Evolutionary conservation across 2,113 vertebrate genomes (phyloP).

Genomic region (Ammospiza nelsoni): DNA sequence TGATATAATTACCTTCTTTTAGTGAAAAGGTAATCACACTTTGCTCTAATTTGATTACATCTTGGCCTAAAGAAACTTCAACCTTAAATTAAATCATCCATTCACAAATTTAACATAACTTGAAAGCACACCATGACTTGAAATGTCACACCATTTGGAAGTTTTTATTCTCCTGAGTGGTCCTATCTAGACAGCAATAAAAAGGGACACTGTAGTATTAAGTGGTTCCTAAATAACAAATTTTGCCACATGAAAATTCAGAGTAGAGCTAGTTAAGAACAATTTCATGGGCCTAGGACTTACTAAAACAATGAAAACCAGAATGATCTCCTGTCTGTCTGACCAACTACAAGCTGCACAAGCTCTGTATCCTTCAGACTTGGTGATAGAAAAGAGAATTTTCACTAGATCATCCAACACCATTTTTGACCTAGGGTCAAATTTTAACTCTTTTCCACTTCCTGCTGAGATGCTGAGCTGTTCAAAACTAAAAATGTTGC

Average conservation of each 20-base stretch:
- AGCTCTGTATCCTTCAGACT: background rate
- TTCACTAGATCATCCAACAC: background rate
- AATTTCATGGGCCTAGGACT: background rate
- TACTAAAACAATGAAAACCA: background rate
- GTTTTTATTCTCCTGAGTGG: background rate
- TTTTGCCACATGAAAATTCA: background rate
- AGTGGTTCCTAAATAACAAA: background rate
- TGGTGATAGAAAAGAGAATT: background rate
- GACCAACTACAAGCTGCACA: background rate
- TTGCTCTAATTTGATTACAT: background rate
- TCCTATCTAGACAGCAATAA: background rate
- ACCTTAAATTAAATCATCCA: background rate
- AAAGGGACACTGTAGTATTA: accelerated
- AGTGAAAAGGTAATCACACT: background rate
- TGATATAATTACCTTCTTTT: background rate
- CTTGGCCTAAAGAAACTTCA: background rate
- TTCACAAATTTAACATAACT: background rate
- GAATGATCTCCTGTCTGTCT: background rate
- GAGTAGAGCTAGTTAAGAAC: background rate
- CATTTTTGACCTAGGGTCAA: background rate
- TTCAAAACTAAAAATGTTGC: background rate
- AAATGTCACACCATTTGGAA: background rate
- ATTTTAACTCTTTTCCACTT: conserved; percentile 32
- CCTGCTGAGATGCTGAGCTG: conserved; percentile 30
- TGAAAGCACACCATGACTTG: background rate